Evolutionary conservation across 1,140 invertebrate species (phyloP), one percentile per base, ranked within the genome.

Genomic region (Sarcophaga bullata): DNA sequence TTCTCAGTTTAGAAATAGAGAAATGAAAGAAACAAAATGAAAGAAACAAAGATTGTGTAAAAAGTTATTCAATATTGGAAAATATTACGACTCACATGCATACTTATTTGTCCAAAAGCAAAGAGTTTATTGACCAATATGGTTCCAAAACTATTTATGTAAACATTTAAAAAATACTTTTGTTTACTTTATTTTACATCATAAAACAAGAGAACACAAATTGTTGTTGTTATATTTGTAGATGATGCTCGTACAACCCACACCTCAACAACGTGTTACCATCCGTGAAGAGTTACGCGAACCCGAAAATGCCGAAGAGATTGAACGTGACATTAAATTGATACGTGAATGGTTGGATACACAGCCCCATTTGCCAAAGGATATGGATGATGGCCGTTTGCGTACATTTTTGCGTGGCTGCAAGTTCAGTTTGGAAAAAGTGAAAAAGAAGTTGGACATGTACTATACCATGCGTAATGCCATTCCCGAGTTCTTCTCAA

Each of bases 351-450:
- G 95, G 95, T 87, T 95, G 0, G 86, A 90, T 9, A 93, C 94
- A 84, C 94, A 95, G 89, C 94, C 95, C 0, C 94, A 95, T 90
- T 91, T 95, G 81, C 93, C 93, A 11, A 87, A 91, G 49, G 93
- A 92, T 78, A 91, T 92, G 86, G 93, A 96, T 89, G 95, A 96
- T 84, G 90, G 92, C 82, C 93, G 94, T 87, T 87, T 96, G 17
- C 93, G 94, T 88, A 95, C 94, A 0, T 97, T 96, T 90, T 89
- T 97, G 46, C 92, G 95, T 49, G 95, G 95, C 9, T 95, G 94
- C 89, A 97, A 96, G 91, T 96, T 95, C 86, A 96, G 95, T 19
- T 86, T 96, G 83, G 95, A 96, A 86, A 95, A 95, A 87, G 94
- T 94, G 19, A 97, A 97, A 90, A 92, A 92, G 84, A 97, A 97